These are phyloP conservation scores for Orius laevigatus DNA, from an alignment of 1,140 invertebrate genomes.

Conservation along the genomic window DNA sequence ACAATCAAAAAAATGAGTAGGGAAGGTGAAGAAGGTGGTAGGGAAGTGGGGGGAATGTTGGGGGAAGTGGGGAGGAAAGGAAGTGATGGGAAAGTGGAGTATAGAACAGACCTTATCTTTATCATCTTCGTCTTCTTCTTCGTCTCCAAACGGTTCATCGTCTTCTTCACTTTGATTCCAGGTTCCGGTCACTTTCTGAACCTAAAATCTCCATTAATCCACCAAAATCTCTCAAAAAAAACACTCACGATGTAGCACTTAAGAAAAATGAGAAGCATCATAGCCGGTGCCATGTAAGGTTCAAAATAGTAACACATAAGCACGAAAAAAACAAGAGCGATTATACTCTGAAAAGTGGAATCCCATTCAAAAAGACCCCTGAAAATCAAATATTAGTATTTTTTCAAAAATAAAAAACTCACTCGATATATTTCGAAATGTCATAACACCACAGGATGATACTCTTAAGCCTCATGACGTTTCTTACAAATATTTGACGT, in stretches of 20 bases:
- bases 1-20: conserved; percentile 14
- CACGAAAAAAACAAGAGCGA: conserved; percentile 73
- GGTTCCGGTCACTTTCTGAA: conserved; percentile 23
- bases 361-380: conserved; percentile 97
- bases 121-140: conserved; percentile 64
- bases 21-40: too few species aligned
- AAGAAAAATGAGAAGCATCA: conserved; percentile 56
- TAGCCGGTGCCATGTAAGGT: conserved; percentile 72
- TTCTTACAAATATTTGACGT: conserved; percentile 78
- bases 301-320: conserved; percentile 67
- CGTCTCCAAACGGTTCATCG: conserved; percentile 46
- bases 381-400: conserved; percentile 22
- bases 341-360: conserved; percentile 67
- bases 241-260: conserved; percentile 49
- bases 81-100: too few species aligned
- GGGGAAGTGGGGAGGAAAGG: too few species aligned
- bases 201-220: conserved; percentile 18
- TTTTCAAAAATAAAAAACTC: conserved; percentile 32
- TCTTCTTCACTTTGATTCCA: conserved; percentile 30
- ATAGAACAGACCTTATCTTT: conserved; percentile 56
- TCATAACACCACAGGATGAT: conserved; percentile 81
- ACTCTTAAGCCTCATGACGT: conserved; percentile 82
- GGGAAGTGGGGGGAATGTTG: too few species aligned
- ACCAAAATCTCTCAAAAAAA: conserved; percentile 4
- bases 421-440: conserved; percentile 81